phyloP scores from a whole-genome alignment of 2,888 invertebrate genomes.

The Zhengitettix transpicula region DNA sequence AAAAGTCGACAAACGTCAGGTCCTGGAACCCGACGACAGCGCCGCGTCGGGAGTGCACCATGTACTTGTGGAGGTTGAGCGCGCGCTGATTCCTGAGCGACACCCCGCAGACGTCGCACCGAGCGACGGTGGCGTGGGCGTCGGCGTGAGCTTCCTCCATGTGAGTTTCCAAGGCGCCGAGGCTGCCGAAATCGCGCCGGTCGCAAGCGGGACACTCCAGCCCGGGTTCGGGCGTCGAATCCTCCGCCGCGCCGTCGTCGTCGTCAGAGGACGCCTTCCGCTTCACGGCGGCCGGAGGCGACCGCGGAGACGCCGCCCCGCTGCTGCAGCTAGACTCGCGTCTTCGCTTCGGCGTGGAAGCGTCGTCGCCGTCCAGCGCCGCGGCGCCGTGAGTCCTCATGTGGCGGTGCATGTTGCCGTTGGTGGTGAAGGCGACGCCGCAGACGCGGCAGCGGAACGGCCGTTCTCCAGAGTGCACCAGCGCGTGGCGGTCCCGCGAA shows the following conservation, averaged over 20 bases:
- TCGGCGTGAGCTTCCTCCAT: background rate
- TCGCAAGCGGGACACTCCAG: no score
- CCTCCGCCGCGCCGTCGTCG: no score
- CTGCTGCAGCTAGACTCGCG: constrained; percentile 10
- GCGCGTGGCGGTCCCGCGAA: constrained; percentile 60
- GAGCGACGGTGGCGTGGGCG: constrained; percentile 43
- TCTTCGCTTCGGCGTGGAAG: constrained; percentile 14
- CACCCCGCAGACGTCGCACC: constrained; percentile 56
- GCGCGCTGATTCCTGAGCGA: constrained; percentile 57
- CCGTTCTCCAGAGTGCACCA: constrained; percentile 64
- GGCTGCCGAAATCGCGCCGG: no score
- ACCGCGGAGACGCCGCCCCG: background rate
- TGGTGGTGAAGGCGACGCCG: constrained; percentile 66
- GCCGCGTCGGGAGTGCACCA: constrained; percentile 31
- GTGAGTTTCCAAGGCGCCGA: constrained; percentile 12
- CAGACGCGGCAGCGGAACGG: constrained; percentile 67
- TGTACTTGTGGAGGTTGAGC: constrained; percentile 50
- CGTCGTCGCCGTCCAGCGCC: background rate
- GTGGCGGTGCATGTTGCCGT: constrained; percentile 74
- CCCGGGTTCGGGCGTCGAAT: no score
- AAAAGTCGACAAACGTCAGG: constrained; percentile 61
- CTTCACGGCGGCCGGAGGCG: background rate
- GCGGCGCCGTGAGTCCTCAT: constrained; percentile 47
- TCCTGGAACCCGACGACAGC: constrained; percentile 48
- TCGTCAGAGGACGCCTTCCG: background rate